Evolutionary conservation across 2,113 vertebrate genomes (phyloP).

Genomic region (Todiramphus saurophagus): DNA sequence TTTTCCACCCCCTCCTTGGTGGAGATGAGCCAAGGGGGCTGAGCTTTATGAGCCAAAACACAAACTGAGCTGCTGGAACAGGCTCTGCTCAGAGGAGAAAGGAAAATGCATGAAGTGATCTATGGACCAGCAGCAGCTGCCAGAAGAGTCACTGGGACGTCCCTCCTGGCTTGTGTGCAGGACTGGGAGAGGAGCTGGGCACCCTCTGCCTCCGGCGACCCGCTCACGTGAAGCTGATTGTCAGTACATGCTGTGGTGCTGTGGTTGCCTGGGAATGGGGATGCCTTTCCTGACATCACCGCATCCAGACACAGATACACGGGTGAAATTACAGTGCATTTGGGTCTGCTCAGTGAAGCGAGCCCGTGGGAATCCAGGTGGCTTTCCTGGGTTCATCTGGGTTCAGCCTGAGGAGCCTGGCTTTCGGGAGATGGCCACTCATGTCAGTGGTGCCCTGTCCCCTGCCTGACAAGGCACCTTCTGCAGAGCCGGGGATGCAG

Average conservation of each 20-base stretch:
- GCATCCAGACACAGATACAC: background rate
- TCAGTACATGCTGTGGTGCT: rapidly evolving
- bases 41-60: constrained; percentile 27
- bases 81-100: background rate
- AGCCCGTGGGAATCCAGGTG: background rate
- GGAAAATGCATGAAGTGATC: background rate
- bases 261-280: background rate
- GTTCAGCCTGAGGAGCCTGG: background rate
- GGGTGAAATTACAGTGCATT: background rate
- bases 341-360: background rate
- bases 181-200: background rate
- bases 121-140: background rate
- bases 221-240: rapidly evolving
- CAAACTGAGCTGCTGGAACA: constrained; percentile 30
- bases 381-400: background rate
- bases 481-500: rapidly evolving
- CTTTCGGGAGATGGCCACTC: rapidly evolving
- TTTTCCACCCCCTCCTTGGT: constrained; percentile 16
- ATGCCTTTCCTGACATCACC: background rate
- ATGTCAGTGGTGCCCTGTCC: rapidly evolving
- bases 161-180: background rate
- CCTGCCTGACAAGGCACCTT: background rate
- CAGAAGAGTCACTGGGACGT: background rate
- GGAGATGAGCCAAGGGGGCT: constrained; percentile 55
- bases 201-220: background rate